Base-by-base conservation (phyloP, 2,888 invertebrate genomes). In the Rotaria magnacalcarata region DNA sequence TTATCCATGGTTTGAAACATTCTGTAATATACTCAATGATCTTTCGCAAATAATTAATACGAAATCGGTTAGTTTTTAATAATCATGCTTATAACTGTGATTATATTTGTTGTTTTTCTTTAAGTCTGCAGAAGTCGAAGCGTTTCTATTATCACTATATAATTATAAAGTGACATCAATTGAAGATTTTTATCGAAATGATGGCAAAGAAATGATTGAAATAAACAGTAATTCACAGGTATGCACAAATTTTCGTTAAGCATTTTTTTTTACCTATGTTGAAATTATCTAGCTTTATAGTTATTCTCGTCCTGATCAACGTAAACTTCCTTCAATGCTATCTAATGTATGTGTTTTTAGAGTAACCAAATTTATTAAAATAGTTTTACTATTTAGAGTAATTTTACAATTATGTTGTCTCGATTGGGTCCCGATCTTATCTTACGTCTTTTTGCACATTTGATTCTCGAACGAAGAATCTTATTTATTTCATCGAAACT, bases 1-100 rank as follows among this genome's bases (percentile, higher is more conserved):
- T 47, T 80, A 80, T 47, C 80, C 80, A 24, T 80, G 80, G 80
- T 80, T 47, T 80, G 80, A 80, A 47, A 80, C n/a, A n/a, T 80
- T 80, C 16, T 80, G 47, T 47, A 80, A 21, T n/a, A 47, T 80
- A 47, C 47, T 80, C 11, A 80, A 47, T 43, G 80, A 80, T 80
- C n/a, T 80, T 47, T 80, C 80, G n/a, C 80, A 80, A 80, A 80
- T 80, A 11, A 80, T 80, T 14, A 80, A 80, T 47, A 41, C 43
- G 2, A 7, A 47, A 80, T 10, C 80, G n/a, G 80, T 80, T 47
- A 0, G 47, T 43, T 43, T 8, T 11, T 80, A 47, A 6, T n/a
- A 5, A 14, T 47, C 11, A 16, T n/a, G 3, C 14, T n/a, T 1
- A 50, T 11, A 7, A 5, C 11, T n/a, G 10, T 24, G 16, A 10